phyloP scores from a whole-genome alignment of 2,113 vertebrate species.

The Opisthocomus hoazin region DNA sequence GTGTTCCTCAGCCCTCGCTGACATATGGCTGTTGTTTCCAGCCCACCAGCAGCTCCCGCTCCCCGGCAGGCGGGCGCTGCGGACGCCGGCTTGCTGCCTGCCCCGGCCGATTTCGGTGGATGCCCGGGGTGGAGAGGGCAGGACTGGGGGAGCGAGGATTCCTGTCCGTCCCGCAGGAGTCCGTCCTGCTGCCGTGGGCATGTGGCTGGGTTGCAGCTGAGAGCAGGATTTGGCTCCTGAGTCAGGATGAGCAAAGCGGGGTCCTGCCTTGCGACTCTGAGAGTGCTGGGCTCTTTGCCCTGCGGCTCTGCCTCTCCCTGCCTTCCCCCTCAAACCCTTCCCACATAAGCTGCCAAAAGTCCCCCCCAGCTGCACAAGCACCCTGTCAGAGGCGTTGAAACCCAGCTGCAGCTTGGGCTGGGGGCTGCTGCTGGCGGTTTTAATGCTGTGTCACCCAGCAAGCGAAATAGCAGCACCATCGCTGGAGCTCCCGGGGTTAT shows the following conservation, averaged over 20 bases:
- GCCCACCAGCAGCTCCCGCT: slow-evolving; percentile 49
- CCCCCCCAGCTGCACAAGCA: not conserved
- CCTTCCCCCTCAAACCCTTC: not conserved
- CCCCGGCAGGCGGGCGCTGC: not conserved
- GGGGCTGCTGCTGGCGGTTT: not conserved
- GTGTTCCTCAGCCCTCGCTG: slow-evolving; percentile 29
- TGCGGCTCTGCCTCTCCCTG: not conserved
- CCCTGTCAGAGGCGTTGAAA: not conserved
- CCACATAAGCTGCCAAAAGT: not conserved
- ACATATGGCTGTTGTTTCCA: slow-evolving; percentile 50
- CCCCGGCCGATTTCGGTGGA: not conserved
- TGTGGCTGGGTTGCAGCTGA: not conserved
- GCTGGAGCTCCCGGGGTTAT: not conserved
- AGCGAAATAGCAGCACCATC: not conserved
- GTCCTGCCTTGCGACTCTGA: not conserved
- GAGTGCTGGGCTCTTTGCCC: no score
- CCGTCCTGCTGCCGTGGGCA: not conserved
- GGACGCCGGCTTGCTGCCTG: not conserved
- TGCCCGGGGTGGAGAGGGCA: not conserved
- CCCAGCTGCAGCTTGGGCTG: not conserved
- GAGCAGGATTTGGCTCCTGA: not conserved
- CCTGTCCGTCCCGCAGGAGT: not conserved
- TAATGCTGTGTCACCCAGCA: not conserved
- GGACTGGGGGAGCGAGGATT: not conserved
- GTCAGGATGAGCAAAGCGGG: not conserved